Evolutionary conservation across 2,888 invertebrate species (phyloP), one percentile per base, ranked within the genome.

Genomic region (Gastrophysa polygoni): DNA sequence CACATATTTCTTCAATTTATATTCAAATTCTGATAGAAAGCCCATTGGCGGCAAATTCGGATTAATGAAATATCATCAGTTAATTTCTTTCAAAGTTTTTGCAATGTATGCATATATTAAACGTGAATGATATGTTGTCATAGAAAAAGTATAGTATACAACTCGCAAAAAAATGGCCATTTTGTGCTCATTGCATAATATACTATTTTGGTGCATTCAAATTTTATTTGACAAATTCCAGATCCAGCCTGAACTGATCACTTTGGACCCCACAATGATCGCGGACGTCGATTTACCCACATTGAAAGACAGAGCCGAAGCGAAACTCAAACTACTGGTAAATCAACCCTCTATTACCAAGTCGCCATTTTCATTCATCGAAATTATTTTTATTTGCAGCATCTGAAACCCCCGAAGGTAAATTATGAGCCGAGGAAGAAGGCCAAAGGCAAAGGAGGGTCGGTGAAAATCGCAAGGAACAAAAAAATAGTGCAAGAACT

Each of bases 221-320:
- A 66, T 54, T 76, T 78, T 44, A n/a, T 11, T n/a, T 8, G 1
- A 32, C 3, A 10, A n/a, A 14, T 38, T 14, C n/a, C 73, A 88
- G 87, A 92, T 98, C 73, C 97, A 94, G 67, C 89, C 95, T 0
- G 96, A 98, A 73, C 87, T 99, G 72, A 98, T 99, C 67, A 89
- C 91, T 2, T 85, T 98, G 67, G 92, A 98, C 84, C 92, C 96
- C 3, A 85, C 86, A 62, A 87, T 88, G 59, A 90, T 99, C 67
- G 87, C 90, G 1, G 90, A 91, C 77, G 91, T 98, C 18, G 93
- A 98, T 83, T 87, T 91, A 8, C 89, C 90, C 16, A 89, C 90
- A 1, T 80, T 95, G 60, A 84, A 91, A 75, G 91, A 93, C 65
- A 91, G 90, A 78, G 81, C 94, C 68, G 91, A 93, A 64, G 90